Evolutionary conservation across 2,113 vertebrate species (phyloP), one percentile per base, ranked within the genome.

Genomic region (Lepus europaeus): DNA sequence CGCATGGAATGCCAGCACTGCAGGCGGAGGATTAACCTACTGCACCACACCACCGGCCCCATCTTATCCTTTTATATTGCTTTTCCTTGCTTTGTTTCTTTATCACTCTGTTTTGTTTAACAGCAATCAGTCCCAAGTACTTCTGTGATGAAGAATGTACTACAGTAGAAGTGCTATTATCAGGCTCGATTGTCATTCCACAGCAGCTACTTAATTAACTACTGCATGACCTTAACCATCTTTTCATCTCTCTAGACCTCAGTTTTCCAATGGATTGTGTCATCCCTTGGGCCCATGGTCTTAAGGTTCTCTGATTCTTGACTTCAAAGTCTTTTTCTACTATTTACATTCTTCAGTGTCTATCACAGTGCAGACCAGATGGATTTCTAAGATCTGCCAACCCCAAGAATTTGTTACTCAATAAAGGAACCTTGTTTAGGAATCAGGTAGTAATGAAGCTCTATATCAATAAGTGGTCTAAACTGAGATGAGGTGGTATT

Each of bases 61-160:
- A 83, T 61, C 66, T 86, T 74, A 39, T 90, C n/a, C 33, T 19
- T 22, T 86, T 95, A 90, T 93, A 74, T 9, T 10, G 9, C 27
- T 77, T 51, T 36, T 76, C 45, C 63, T 77, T 95, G n/a, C 5
- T 95, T 97, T 72, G 31, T 91, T 73, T 96, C 64, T 72, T 29
- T 27, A 89, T 56, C 8, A 95, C 33, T 4, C 87, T 87, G 11
- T 45, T 70, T 94, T 76, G 80, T 69, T 1, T 90, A 96, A 91
- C 12, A 51, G 77, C 1, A 77, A 88, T 78, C 90, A 84, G 81
- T 68, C 53, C 53, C 95, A 96, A 95, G 70, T n/a, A 20, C 94
- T 96, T 53, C 69, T 23, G 49, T 87, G 76, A 89, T 87, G 16
- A 95, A 61, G 68, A 81, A 78, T 20, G 17, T 45, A 36, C 59